These are phyloP conservation scores for Nannoperca obscura DNA, from an alignment of 2,797 vertebrate species.

Conservation along the genomic window DNA sequence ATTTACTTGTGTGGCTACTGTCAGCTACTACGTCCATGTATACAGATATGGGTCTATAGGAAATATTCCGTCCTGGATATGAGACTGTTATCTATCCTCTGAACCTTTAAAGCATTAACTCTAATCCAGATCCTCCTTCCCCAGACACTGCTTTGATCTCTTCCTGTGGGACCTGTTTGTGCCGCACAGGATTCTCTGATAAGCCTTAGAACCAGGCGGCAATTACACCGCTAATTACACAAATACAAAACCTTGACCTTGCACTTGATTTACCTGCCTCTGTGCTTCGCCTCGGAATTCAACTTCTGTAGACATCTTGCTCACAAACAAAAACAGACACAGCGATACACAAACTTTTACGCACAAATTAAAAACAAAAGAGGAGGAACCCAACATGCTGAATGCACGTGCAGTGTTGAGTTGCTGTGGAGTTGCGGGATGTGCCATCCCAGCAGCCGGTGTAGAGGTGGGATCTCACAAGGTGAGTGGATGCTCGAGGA, in stretches of 20 bases:
- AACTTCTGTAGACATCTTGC: constrained; percentile 21
- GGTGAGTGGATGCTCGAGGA: constrained; percentile 86
- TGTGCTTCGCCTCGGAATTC: constrained; percentile 20
- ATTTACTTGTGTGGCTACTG: not conserved
- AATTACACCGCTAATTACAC: constrained; percentile 76
- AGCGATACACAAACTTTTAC: not conserved
- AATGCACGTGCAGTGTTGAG: constrained; percentile 30
- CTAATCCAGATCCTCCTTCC: constrained; percentile 61
- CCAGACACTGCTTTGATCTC: constrained; percentile 71
- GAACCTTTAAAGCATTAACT: constrained; percentile 68
- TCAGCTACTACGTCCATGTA: not conserved
- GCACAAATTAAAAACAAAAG: constrained; percentile 22
- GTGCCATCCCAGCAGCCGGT: constrained; percentile 71
- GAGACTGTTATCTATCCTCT: constrained; percentile 52
- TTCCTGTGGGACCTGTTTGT: constrained; percentile 72
- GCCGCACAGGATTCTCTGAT: constrained; percentile 67
- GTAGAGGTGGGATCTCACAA: constrained; percentile 79
- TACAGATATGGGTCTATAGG: constrained; percentile 9
- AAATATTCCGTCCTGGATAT: constrained; percentile 34
- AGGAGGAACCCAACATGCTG: constrained; percentile 5
- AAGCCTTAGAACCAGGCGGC: constrained; percentile 60
- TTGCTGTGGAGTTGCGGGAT: constrained; percentile 40
- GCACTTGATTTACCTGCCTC: constrained; percentile 54
- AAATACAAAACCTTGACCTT: constrained; percentile 69
- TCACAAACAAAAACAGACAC: constrained; percentile 34